phyloP scores from a whole-genome alignment of 2,113 vertebrate species.

The Chamaetylas fuelleborni region DNA sequence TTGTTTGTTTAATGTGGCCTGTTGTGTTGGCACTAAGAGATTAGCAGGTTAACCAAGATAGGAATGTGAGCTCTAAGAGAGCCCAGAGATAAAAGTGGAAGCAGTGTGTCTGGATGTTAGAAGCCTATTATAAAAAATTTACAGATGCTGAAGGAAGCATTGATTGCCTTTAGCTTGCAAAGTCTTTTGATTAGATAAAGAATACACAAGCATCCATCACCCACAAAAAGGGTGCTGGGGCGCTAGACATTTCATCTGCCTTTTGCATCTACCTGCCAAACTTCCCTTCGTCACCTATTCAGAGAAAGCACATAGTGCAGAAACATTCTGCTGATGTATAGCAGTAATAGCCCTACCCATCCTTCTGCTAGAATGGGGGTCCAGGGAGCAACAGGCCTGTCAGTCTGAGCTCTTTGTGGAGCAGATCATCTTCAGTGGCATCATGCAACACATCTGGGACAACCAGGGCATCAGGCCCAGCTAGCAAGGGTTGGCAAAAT shows the following conservation, averaged over 20 bases:
- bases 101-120: background rate
- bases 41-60: constrained; percentile 8
- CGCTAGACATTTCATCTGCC: background rate
- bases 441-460: background rate
- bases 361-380: background rate
- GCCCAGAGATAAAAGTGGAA: background rate
- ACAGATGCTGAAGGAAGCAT: background rate
- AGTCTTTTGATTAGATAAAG: background rate
- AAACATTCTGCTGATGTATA: background rate
- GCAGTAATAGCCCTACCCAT: background rate
- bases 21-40: background rate
- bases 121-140: background rate
- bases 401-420: background rate
- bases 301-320: background rate
- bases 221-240: background rate
- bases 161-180: background rate
- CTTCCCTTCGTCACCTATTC: background rate
- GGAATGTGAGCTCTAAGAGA: background rate
- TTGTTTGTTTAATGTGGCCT: constrained; percentile 7
- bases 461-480: background rate
- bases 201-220: background rate
- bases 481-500: background rate
- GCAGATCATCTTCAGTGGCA: background rate
- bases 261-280: background rate
- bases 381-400: background rate